These are phyloP conservation scores for Colinus virginianus DNA, from an alignment of 2,113 vertebrate species.

Conservation along the genomic window DNA sequence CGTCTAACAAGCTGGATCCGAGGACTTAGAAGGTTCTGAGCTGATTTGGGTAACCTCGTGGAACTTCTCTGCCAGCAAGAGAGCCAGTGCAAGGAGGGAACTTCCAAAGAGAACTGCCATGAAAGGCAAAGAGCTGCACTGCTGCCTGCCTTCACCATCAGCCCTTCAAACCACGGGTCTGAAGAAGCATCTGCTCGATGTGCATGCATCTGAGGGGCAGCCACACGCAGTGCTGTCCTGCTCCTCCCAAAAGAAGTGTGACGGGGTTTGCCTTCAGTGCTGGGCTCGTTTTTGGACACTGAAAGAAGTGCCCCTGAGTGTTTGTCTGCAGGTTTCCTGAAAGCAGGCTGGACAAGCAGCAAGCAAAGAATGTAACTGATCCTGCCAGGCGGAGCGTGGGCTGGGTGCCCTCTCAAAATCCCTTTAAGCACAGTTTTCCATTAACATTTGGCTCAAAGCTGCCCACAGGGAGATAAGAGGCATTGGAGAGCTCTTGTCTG, in stretches of 20 bases:
- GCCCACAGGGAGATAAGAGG: not conserved
- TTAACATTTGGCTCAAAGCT: not conserved
- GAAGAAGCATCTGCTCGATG: not conserved
- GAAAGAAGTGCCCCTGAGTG: not conserved
- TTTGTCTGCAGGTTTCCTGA: not conserved
- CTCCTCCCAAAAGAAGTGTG: not conserved
- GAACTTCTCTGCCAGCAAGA: not conserved
- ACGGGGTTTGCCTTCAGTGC: not conserved
- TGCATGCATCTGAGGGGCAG: not conserved
- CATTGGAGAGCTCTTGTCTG: accelerated
- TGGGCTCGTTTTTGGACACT: not conserved
- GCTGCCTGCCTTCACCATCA: not conserved
- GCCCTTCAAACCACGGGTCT: not conserved
- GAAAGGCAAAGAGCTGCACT: not conserved
- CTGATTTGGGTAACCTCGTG: not conserved
- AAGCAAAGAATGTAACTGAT: not conserved
- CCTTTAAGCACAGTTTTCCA: not conserved
- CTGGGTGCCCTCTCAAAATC: not conserved
- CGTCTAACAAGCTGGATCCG: not conserved
- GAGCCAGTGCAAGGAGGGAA: not conserved
- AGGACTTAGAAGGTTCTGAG: not conserved
- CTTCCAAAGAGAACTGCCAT: not conserved
- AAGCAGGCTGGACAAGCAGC: not conserved
- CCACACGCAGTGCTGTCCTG: not conserved
- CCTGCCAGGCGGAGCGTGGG: not conserved